These are phyloP conservation scores for Mastigias papua DNA, from an alignment of 30 jellyfish, hydroid and myxozoan species.

Conservation along the genomic window DNA sequence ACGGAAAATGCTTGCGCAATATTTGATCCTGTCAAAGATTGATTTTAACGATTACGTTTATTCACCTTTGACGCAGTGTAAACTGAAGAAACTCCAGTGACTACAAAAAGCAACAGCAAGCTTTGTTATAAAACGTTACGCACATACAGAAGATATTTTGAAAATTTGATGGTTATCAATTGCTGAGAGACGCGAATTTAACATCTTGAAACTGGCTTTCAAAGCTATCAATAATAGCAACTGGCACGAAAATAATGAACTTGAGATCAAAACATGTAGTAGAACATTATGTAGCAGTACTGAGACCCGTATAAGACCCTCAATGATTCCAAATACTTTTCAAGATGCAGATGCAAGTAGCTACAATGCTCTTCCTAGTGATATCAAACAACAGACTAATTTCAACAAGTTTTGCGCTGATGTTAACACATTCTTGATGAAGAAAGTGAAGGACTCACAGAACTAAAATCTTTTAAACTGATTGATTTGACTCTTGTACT, in stretches of 20 bases:
- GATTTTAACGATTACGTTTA: conserved; percentile 22
- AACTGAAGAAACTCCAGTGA: conserved; percentile 25
- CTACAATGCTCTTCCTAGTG: conserved; percentile 21
- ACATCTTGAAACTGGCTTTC: conserved; percentile 23
- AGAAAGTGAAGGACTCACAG: background rate
- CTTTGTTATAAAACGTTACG: no score
- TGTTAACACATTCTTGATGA: background rate
- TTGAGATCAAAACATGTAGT: conserved; percentile 37
- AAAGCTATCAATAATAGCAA: conserved; percentile 18
- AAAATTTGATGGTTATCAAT: conserved; percentile 11
- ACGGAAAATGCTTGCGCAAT: conserved; percentile 25
- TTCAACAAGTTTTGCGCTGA: conserved; percentile 32
- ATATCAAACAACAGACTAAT: conserved; percentile 4
- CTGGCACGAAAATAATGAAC: conserved; percentile 42
- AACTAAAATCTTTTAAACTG: background rate
- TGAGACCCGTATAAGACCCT: conserved; percentile 19
- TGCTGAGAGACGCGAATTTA: conserved; percentile 8
- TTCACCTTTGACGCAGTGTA: conserved; percentile 30
- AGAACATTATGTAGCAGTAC: conserved; percentile 18
- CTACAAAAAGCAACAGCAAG: conserved; percentile 33
- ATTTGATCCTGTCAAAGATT: conserved; percentile 11
- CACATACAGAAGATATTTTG: conserved; percentile 27
- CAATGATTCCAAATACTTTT: conserved; percentile 10
- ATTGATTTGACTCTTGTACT: no score
- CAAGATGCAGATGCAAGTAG: conserved; percentile 38